Evolutionary conservation across 2,113 vertebrate species (phyloP), one percentile per base, ranked within the genome.

Genomic region (Erythrolamprus reginae): DNA sequence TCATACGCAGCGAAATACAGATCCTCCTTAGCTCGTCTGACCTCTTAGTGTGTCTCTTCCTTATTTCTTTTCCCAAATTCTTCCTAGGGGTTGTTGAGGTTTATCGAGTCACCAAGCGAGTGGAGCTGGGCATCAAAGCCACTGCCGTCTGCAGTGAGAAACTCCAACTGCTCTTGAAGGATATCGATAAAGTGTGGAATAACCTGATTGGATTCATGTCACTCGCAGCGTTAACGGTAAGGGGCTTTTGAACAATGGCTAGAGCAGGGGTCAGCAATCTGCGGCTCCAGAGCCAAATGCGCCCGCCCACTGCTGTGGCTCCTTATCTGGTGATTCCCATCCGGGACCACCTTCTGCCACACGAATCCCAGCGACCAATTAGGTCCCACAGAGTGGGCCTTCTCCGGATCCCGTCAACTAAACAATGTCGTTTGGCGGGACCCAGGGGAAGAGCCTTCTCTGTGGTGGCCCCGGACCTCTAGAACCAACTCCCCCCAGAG

Each of bases 151-250:
- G 99, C 91, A 99, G 98, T 0, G 98, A 99, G 96, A 99, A 98
- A 90, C 98, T 99, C 33, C 99, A 99, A 95, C 97, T 98, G 95
- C 95, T 99, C 91, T 96, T 99, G 92, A 99, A 99, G 96, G 98
- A 99, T 95, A 98, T 99, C 52, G 98, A 98, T 93, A 98, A 98
- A 61, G 97, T 99, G 24, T 99, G 99, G 99, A 99, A 99, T 96
- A 99, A 99, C 97, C 97, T 99, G 10, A 98, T 98, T 4, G 97
- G 99, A 95, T 99, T 99, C 97, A 99, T 99, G 98, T 99, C 99
- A 0, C 97, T 99, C 28, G 98, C 98, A 93, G 98, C 98, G 83
- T 96, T 99, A 3, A 98, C 98, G 91, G 99, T 99, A 96, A 98
- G 98, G 50, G 28, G 77, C 0, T 47, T 33, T 61, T 21, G 45